phyloP scores from a whole-genome alignment of 2,888 invertebrate species.

The Eucriotettix oculatus region DNA sequence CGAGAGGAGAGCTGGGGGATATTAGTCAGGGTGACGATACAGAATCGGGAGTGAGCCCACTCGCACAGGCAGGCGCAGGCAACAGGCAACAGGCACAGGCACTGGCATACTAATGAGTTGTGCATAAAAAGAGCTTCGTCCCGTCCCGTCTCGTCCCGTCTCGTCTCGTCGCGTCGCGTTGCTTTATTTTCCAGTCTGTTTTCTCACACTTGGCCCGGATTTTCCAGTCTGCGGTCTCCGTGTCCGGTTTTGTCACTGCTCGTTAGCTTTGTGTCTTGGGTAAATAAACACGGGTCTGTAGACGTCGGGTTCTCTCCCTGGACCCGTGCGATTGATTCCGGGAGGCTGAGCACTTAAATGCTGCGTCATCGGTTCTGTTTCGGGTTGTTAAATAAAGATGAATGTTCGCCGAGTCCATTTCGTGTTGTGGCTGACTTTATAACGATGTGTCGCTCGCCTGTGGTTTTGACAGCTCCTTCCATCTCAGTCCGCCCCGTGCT shows the following conservation, averaged over 20 bases:
- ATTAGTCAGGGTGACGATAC: conserved; percentile 1
- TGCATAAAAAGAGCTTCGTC: not conserved
- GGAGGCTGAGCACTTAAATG: too few species aligned
- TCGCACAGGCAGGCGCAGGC: not conserved
- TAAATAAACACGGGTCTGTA: not conserved
- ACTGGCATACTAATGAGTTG: not conserved
- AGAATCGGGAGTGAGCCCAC: not conserved
- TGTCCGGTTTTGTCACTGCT: not conserved
- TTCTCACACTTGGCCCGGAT: not conserved
- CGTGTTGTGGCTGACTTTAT: too few species aligned
- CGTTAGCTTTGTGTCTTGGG: not conserved
- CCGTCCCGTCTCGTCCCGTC: too few species aligned
- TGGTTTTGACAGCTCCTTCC: too few species aligned
- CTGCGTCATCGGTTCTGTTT: too few species aligned
- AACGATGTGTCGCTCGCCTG: too few species aligned
- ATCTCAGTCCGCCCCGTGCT: too few species aligned
- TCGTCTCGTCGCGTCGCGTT: not conserved
- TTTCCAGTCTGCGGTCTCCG: not conserved
- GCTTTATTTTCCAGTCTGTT: not conserved
- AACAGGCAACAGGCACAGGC: too few species aligned
- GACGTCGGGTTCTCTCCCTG: too few species aligned
- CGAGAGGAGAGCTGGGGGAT: not conserved
- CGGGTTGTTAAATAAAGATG: too few species aligned
- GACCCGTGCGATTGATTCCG: too few species aligned
- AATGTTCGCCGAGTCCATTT: too few species aligned